Percentiles rank a stretch among this genome's conserved stretches.
phyloP scores from a whole-genome alignment of 1,140 invertebrate species.

The Brachionus paranguensis region DNA sequence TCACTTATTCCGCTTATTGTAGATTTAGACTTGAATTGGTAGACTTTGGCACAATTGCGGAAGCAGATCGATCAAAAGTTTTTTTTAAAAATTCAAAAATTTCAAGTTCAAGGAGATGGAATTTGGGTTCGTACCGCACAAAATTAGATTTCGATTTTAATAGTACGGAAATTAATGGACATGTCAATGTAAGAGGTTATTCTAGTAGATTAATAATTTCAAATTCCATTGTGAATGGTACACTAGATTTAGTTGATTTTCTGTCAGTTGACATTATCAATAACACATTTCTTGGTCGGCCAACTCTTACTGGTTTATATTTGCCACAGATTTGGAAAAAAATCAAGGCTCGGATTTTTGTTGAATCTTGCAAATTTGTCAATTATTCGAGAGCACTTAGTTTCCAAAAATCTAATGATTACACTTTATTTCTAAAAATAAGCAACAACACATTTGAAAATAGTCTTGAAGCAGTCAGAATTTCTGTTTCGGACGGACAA shows the following conservation, averaged over 20 bases:
- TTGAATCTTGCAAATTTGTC: neutral
- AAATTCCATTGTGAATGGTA: neutral
- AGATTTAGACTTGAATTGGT: neutral
- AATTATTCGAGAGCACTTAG: neutral
- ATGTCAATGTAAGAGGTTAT: neutral
- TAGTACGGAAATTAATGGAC: neutral
- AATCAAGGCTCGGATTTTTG: neutral
- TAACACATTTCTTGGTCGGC: neutral
- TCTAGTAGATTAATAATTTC: neutral
- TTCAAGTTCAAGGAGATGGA: neutral
- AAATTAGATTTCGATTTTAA: neutral
- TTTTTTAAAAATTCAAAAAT: neutral
- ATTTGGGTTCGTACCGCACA: neutral
- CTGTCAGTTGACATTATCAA: neutral
- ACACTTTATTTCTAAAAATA: too few relatives aligned
- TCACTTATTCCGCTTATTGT: neutral
- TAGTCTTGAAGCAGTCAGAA: neutral
- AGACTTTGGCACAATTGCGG: neutral
- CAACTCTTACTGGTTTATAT: neutral
- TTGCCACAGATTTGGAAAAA: too few relatives aligned
- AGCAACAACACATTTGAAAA: neutral
- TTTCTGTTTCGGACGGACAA: too few relatives aligned
- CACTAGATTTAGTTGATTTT: neutral
- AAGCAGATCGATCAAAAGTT: neutral
- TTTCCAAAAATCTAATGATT: too few relatives aligned